Conservation (phyloP, 1,140 invertebrate species). For the Papilio machaon region DNA sequence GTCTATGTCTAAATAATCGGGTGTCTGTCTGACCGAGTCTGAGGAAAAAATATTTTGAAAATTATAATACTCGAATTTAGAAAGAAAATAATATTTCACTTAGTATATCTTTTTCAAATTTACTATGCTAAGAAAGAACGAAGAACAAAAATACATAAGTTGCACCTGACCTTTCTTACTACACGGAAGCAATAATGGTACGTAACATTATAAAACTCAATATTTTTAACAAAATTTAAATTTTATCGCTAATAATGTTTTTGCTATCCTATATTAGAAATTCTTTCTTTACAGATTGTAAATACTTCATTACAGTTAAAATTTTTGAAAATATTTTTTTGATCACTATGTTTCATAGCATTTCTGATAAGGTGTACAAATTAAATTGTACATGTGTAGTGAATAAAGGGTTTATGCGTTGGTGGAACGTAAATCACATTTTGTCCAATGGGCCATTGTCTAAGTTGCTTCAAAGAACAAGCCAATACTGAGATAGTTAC, state of each 20-base stretch:
- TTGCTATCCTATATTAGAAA: background rate
- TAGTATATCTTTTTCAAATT: conserved; percentile 12
- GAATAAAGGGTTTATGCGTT: conserved; percentile 63
- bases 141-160: conserved; percentile 32
- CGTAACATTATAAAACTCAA: conserved; percentile 21
- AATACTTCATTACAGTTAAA: conserved; percentile 24
- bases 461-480: conserved; percentile 89
- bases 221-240: background rate
- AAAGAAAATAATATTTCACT: conserved; percentile 7
- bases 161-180: conserved; percentile 27
- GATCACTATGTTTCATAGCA: conserved; percentile 78
- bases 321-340: conserved; percentile 43
- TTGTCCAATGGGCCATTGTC: conserved; percentile 90
- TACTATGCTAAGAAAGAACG: conserved; percentile 31
- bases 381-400: conserved; percentile 55
- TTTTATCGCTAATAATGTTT: background rate
- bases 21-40: background rate
- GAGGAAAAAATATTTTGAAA: conserved; percentile 34
- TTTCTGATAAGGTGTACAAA: conserved; percentile 57
- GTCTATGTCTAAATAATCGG: background rate
- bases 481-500: conserved; percentile 83
- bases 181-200: conserved; percentile 31
- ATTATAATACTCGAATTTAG: conserved; percentile 18
- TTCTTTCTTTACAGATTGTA: conserved; percentile 30
- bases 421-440: conserved; percentile 58